Base-by-base conservation (phyloP, 2,888 invertebrate species). In the Argynnis bischoffii region DNA sequence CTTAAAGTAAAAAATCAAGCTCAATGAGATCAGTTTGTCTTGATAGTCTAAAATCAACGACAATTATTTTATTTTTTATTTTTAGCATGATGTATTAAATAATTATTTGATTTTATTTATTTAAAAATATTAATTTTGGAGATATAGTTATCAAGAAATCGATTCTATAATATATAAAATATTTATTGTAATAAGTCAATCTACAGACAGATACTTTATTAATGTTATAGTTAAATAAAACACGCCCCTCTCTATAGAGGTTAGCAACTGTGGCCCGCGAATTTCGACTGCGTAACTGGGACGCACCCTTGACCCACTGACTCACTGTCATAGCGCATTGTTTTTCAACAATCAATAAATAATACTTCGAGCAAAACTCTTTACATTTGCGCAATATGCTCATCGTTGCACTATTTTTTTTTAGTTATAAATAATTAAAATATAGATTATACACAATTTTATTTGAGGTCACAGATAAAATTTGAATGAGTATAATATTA, bases 281-380 rank as follows among this genome's bases (percentile, higher is more conserved):
- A 90, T 90, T 92, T 91, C 86, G 91, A 89, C 86, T 83, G 84
- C 84, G 86, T 84, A 91, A 87, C 86, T 92, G 87, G 92, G 91
- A 80, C 81, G 83, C 86, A 85, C 86, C 92, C 92, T 91, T 92
- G 92, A 90, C 92, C 88, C 83, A 92, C 91, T 92, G 92, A 89
- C 91, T 91, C 86, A 92, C 88, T 92, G 89, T 86, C 90, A 86
- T 51, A 87, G 86, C 81, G 90, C 89, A 91, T 92, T 91, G 91
- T 92, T 90, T 90, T 90, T 88, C 88, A 90, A 91, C 91, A 90
- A 92, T 92, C 91, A 91, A 92, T 92, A 92, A 90, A 89, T 90
- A 92, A 89, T 90, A 90, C 87, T 85, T 86, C 79, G 83, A 82
- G 85, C 84, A 83, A 87, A 87, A 87, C 86, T 87, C 81, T 71